Percentiles rank a stretch among this genome's conserved stretches.
Evolutionary conservation across 2,797 vertebrate genomes (phyloP).

Genomic region (Malurus splendens): DNA sequence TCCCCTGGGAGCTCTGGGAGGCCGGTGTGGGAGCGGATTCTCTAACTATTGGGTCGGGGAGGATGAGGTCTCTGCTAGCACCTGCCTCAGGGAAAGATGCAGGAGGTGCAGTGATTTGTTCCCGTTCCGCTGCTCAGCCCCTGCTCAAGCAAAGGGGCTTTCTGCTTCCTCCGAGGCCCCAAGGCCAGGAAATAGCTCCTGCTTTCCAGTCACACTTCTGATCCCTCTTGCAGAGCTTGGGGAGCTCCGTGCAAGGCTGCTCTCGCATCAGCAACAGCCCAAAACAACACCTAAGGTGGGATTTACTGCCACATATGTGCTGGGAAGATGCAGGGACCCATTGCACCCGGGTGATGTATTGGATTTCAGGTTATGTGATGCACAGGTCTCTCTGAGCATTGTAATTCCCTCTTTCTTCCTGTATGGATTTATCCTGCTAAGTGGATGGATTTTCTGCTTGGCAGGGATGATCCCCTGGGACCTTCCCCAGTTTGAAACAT

Average conservation of each 20-base stretch:
- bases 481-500: slow-evolving; percentile 31
- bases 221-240: not conserved
- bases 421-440: slow-evolving; percentile 48
- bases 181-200: not conserved
- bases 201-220: not conserved
- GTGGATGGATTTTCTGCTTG: slow-evolving; percentile 62
- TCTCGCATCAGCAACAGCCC: not conserved
- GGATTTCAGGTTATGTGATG: slow-evolving; percentile 45
- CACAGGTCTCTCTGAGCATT: slow-evolving; percentile 7
- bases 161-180: not conserved
- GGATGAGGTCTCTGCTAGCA: not conserved
- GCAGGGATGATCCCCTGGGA: slow-evolving; percentile 29
- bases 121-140: not conserved
- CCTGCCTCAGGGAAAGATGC: rapidly evolving
- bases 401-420: slow-evolving; percentile 54
- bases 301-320: slow-evolving; percentile 35
- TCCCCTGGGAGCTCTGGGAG: not conserved
- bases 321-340: not conserved
- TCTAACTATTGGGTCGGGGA: not conserved
- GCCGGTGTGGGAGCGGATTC: not conserved
- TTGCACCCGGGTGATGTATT: slow-evolving; percentile 1
- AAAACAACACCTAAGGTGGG: slow-evolving; percentile 29
- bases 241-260: not conserved
- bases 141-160: not conserved
- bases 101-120: not conserved